Evolutionary conservation across 64 coral and sea anemone species (phyloP), one percentile per base, ranked within the genome.

Genomic region (Montipora foliosa): DNA sequence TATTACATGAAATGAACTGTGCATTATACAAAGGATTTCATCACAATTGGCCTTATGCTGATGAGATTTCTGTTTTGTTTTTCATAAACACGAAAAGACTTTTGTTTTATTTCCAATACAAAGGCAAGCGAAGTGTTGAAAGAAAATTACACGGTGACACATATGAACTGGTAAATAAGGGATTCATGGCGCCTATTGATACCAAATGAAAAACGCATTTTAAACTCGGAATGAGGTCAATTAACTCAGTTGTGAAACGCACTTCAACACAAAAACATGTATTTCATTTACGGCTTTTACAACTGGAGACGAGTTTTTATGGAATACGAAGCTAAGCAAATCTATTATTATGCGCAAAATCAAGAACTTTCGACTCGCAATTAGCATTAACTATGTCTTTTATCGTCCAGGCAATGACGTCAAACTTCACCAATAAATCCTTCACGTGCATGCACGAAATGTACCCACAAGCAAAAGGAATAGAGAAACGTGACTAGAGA

Each of bases 401-500:
- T 71, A 71, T 51, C 19, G 45, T 86, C 17, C 82, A 70, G 47
- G 17, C 22, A 11, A 49, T 86, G 66, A 86, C 82, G 82, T 86
- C 66, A 86, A 46, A 9, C 16, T 20, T 8, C 5, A 47, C n/a
- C 7, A 8, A 17, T 5, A 86, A 49, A 71, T 70, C 44, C 17
- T 84, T 49, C 46, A n/a, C 62, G 19, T 49, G 9, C 44, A 6
- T 49, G 82, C 82, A 86, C 66, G 82, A 71, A 86, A 86, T 49
- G 44, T 86, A 22, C 10, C 47, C 44, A 6, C 6, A 47, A 72
- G 37, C 45, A 19, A 49, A n/a, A 8, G 49, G 71, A 60, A 73
- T 71, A 86, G 46, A n/a, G 10, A 45, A 86, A 86, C 82, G 82
- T 72, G 66, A 86, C 47, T 50, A 49, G 44, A 72, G 64, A 53